A percentile compares a stretch with the other conserved stretches of the same genome.
Conservation (phyloP, 2,888 invertebrate species). For the Brachypalpus laphriformis region DNA sequence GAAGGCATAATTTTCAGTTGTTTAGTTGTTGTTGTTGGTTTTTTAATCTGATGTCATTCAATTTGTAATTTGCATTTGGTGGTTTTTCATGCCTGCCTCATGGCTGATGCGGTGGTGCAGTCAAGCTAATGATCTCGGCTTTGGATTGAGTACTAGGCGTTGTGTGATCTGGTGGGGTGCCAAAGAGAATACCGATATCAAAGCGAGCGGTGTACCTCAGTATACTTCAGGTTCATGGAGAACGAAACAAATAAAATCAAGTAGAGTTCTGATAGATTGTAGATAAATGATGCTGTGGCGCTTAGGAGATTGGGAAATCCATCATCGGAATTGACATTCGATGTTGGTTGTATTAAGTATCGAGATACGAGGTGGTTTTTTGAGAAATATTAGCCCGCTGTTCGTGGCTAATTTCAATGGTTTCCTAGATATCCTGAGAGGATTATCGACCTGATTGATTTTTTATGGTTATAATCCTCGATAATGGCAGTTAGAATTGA, state of each 20-base stretch:
- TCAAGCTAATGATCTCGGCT: conserved; percentile 41
- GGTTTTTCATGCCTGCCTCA: conserved; percentile 58
- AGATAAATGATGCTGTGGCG: conserved; percentile 64
- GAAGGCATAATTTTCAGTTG: conserved; percentile 72
- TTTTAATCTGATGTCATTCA: conserved; percentile 70
- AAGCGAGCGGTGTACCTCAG: conserved; percentile 42
- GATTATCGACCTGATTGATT: neutral
- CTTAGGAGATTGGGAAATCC: conserved; percentile 64
- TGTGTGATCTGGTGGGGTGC: conserved; percentile 15
- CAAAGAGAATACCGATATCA: conserved; percentile 58
- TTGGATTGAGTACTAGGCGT: neutral
- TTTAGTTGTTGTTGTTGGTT: conserved; percentile 54
- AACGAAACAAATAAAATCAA: conserved; percentile 2
- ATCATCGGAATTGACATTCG: conserved; percentile 63
- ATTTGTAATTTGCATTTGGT: conserved; percentile 71
- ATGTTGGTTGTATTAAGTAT: conserved; percentile 15
- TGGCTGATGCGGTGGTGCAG: too few species aligned
- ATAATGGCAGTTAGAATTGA: too few species aligned
- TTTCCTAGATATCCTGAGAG: neutral
- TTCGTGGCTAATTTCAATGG: neutral
- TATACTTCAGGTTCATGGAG: conserved; percentile 20
- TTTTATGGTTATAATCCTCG: too few species aligned
- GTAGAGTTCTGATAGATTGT: conserved; percentile 50
- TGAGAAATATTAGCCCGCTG: neutral
- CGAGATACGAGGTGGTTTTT: conserved; percentile 2